Conservation (phyloP, 92 coral and sea anemone species). For the Pocillopora meandrina region DNA sequence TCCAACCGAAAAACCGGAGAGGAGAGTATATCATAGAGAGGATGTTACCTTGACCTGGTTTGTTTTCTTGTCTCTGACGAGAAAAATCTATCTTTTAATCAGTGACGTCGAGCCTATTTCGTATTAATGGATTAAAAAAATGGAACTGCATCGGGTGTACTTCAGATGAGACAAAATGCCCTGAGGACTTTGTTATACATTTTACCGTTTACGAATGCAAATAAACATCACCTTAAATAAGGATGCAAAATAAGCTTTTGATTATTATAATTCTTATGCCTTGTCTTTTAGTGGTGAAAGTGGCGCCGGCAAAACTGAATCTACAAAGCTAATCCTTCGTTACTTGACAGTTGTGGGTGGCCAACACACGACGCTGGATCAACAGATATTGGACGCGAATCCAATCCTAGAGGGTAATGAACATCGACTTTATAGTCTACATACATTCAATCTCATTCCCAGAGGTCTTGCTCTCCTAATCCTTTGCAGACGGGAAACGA, state of each 20-base stretch:
- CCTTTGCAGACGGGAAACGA: too few relatives aligned
- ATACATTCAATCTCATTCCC: not conserved
- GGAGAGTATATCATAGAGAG: too few relatives aligned
- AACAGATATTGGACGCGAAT: slow-evolving; percentile 90
- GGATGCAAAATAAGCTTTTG: not conserved
- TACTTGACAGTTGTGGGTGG: slow-evolving; percentile 89
- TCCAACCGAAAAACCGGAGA: too few relatives aligned
- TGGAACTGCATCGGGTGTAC: too few relatives aligned
- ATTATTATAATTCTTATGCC: not conserved
- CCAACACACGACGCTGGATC: slow-evolving; percentile 88
- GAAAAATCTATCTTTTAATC: not conserved
- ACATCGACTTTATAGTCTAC: not conserved
- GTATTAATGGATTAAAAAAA: too few relatives aligned
- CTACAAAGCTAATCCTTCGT: slow-evolving; percentile 91
- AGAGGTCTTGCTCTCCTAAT: too few relatives aligned
- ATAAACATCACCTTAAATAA: too few relatives aligned
- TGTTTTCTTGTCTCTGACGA: too few relatives aligned
- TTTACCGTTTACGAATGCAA: too few relatives aligned
- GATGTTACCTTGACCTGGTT: too few relatives aligned
- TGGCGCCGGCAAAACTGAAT: slow-evolving; percentile 97
- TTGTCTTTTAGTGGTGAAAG: slow-evolving; percentile 82
- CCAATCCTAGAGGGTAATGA: slow-evolving; percentile 90
- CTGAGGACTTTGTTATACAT: too few relatives aligned
- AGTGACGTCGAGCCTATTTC: not conserved
- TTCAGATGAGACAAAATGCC: too few relatives aligned